Evolutionary conservation across 2,113 vertebrate genomes (phyloP).

Genomic region (Morphnarchus princeps): DNA sequence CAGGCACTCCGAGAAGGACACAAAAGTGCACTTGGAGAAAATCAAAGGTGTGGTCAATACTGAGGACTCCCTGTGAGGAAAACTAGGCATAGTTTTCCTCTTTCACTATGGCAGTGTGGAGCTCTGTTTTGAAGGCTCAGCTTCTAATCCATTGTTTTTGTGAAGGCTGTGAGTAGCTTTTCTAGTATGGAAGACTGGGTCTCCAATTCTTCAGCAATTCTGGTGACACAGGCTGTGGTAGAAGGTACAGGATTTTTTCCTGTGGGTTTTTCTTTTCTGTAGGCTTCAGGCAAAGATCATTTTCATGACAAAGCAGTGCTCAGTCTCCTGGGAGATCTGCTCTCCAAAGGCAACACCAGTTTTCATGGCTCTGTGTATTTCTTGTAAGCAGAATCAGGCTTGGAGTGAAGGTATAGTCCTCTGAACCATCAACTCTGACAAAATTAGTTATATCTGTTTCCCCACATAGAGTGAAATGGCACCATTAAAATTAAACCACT

Average conservation of each 20-base stretch:
- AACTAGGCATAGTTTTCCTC: not conserved
- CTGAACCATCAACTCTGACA: not conserved
- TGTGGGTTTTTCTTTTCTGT: not conserved
- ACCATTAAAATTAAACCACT: not conserved
- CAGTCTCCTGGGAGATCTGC: not conserved
- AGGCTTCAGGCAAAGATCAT: not conserved
- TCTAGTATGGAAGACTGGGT: not conserved
- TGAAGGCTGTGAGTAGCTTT: not conserved
- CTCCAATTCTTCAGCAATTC: not conserved
- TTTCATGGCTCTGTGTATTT: not conserved
- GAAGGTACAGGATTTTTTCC: not conserved
- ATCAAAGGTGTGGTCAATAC: not conserved
- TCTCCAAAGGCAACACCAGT: not conserved
- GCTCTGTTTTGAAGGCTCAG: not conserved
- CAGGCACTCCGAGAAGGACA: not conserved
- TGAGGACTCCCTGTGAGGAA: not conserved
- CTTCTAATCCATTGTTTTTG: not conserved
- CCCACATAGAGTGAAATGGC: not conserved
- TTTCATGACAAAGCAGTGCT: not conserved
- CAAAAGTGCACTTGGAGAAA: not conserved
- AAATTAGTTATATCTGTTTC: not conserved
- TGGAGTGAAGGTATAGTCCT: not conserved
- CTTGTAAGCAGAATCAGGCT: not conserved
- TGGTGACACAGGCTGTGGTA: not conserved
- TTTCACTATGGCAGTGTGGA: not conserved